These are phyloP conservation scores for Synodontis membranacea DNA, from an alignment of 2,113 vertebrate species.

Conservation along the genomic window DNA sequence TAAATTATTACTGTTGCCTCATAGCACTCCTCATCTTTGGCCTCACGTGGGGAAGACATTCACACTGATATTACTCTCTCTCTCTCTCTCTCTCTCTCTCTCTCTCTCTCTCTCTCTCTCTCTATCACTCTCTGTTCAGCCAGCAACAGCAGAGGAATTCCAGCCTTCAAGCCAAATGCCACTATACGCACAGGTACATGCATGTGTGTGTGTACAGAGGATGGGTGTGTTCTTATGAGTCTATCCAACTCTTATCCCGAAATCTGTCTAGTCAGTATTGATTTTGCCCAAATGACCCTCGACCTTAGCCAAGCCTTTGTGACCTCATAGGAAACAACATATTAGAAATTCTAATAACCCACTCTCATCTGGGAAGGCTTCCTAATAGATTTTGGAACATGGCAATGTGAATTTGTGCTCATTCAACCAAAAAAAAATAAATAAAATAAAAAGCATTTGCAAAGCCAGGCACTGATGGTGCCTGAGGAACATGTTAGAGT, in stretches of 20 bases:
- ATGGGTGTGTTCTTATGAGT: not conserved
- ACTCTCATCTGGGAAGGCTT: too few relatives aligned
- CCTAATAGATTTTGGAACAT: too few relatives aligned
- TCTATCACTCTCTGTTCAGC: not conserved
- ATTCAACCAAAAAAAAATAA: too few relatives aligned
- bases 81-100: slow-evolving; percentile 25
- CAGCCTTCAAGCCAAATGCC: slow-evolving; percentile 41
- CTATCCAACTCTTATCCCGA: slow-evolving; percentile 3
- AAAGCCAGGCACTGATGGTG: too few relatives aligned
- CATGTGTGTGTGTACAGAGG: not conserved
- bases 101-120: not conserved
- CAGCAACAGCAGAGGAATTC: slow-evolving; percentile 41
- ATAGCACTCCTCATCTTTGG: slow-evolving; percentile 1
- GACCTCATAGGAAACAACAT: too few relatives aligned
- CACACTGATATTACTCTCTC: not conserved
- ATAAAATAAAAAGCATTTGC: too few relatives aligned
- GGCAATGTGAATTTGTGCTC: too few relatives aligned
- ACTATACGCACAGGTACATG: slow-evolving; percentile 15
- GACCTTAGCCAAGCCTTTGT: slow-evolving; percentile 24
- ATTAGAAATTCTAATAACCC: too few relatives aligned
- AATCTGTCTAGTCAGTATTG: slow-evolving; percentile 41
- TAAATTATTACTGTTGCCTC: too few relatives aligned
- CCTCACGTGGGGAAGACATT: not conserved
- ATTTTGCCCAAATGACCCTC: slow-evolving; percentile 25
- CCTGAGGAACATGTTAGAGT: too few relatives aligned